These are phyloP conservation scores for Tragopan temminckii DNA, from an alignment of 2,797 vertebrate genomes.

Conservation along the genomic window DNA sequence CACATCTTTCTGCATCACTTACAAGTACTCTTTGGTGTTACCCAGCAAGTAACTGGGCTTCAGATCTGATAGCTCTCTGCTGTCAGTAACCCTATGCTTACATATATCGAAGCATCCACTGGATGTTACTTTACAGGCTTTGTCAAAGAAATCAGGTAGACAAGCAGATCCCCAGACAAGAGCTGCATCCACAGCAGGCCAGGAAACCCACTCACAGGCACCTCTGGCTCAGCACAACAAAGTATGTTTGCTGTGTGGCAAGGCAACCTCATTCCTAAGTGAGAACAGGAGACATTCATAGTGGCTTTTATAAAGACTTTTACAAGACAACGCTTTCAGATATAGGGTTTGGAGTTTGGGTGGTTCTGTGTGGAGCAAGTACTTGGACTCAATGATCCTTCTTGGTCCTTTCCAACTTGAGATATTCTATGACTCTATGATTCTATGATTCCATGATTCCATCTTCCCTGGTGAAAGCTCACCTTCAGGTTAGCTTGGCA, in stretches of 20 bases:
- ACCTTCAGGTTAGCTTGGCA: neutral
- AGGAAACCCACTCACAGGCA: rapidly evolving
- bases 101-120: neutral
- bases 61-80: neutral
- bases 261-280: neutral
- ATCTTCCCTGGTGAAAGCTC: neutral
- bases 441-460: neutral
- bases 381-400: too few relatives aligned
- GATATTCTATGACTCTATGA: too few relatives aligned
- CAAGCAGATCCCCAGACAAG: neutral
- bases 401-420: too few relatives aligned
- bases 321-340: neutral
- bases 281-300: neutral
- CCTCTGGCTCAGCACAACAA: neutral
- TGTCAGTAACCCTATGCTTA: neutral
- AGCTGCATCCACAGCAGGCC: neutral
- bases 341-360: too few relatives aligned
- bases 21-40: neutral
- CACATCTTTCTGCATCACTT: neutral
- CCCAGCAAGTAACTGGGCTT: neutral
- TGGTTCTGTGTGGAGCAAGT: too few relatives aligned
- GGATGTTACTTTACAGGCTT: neutral
- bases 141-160: neutral
- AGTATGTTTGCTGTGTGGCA: neutral
- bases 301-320: neutral